Conservation (phyloP, 2,113 vertebrate genomes). For the Petaurus breviceps region DNA sequence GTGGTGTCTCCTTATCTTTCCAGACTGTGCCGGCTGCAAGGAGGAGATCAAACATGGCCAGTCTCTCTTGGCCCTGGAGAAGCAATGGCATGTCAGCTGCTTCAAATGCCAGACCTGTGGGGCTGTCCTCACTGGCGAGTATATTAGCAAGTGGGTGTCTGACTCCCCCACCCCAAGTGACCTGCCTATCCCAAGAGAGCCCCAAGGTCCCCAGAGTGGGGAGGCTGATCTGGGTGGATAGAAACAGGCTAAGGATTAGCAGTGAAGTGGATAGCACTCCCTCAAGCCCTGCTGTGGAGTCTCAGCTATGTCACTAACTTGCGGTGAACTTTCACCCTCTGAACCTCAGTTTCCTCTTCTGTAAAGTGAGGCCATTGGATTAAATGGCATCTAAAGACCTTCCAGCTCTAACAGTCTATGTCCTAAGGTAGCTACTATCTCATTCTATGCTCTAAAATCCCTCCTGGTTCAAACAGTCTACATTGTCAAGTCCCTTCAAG, state of each 20-base stretch:
- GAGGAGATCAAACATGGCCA: conserved; percentile 98
- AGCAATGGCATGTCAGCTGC: conserved; percentile 99
- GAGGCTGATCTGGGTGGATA: not conserved
- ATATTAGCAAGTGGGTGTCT: conserved; percentile 98
- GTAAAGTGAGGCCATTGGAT: not conserved
- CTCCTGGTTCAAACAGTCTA: not conserved
- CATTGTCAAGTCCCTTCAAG: not conserved
- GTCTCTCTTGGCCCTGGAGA: conserved; percentile 96
- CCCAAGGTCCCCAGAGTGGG: not conserved
- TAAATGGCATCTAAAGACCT: not conserved
- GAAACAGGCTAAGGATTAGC: fast-evolving
- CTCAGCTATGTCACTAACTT: not conserved
- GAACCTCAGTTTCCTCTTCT: not conserved
- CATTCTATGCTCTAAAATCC: not conserved
- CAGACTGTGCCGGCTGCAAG: conserved; percentile 97
- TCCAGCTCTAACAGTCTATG: not conserved
- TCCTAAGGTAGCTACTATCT: not conserved
- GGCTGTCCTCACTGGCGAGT: conserved; percentile 96
- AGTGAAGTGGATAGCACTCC: not conserved
- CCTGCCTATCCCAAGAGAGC: not conserved
- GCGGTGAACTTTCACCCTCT: not conserved
- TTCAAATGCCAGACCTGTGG: conserved; percentile 98
- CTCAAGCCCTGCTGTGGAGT: not conserved
- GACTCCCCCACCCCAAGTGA: fast-evolving
- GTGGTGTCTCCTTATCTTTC: conserved; percentile 1